These are phyloP conservation scores for Cavia aperea DNA, from an alignment of 2,113 vertebrate species.

Conservation along the genomic window DNA sequence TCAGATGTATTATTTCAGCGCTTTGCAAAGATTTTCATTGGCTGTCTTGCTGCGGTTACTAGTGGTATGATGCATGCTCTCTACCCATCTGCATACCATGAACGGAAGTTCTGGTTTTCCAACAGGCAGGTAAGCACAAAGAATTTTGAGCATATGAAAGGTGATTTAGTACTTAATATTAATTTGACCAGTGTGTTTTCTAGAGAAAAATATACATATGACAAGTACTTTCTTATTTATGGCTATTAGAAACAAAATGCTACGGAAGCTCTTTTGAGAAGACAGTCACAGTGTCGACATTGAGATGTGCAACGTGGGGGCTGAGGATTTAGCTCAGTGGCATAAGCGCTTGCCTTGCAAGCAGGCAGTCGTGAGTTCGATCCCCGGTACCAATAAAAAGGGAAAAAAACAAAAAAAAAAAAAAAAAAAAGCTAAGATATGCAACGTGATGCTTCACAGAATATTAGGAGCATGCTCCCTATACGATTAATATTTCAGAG, in stretches of 20 bases:
- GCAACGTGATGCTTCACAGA: slow-evolving; percentile 1
- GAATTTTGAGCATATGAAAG: slow-evolving; percentile 41
- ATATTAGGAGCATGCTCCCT: background rate
- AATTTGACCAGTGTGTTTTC: slow-evolving; percentile 25
- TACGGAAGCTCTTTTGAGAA: slow-evolving; percentile 26
- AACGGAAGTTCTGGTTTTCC: slow-evolving; percentile 97
- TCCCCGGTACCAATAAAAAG: no score
- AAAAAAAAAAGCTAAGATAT: background rate
- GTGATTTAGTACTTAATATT: slow-evolving; percentile 26
- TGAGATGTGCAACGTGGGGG: background rate
- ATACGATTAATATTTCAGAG: background rate
- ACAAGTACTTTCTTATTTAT: slow-evolving; percentile 11
- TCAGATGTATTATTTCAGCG: slow-evolving; percentile 84
- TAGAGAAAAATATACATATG: background rate
- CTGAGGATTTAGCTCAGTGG: no score
- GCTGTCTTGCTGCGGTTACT: slow-evolving; percentile 86
- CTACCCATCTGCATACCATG: slow-evolving; percentile 91
- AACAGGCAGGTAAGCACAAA: slow-evolving; percentile 83
- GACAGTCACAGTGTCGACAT: background rate
- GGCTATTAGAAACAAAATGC: slow-evolving; percentile 18
- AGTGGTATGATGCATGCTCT: slow-evolving; percentile 91
- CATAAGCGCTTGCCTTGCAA: no score
- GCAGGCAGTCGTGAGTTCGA: no score
- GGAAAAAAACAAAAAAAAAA: no score
- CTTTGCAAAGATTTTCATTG: slow-evolving; percentile 86